Conservation (phyloP, 37 sponge, comb jelly and placozoan genomes). For the Beroe forskalii region DNA sequence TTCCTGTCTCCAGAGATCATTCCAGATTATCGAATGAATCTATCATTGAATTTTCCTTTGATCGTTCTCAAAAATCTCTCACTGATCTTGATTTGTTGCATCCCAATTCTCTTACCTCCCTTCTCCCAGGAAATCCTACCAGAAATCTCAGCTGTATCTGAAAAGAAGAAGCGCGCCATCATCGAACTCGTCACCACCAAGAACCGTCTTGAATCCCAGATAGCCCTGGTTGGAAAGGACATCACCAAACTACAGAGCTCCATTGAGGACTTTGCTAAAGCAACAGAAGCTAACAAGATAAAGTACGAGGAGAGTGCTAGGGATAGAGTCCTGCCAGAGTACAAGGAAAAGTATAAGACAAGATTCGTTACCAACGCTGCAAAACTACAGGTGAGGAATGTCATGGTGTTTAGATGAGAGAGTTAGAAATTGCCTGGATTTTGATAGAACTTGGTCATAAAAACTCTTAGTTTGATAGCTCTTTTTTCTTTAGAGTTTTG, state of each 20-base stretch:
- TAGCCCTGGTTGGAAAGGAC: constrained; percentile 24
- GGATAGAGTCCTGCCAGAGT: background rate
- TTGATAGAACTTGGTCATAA: no score
- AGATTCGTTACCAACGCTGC: constrained; percentile 15
- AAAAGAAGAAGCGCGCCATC: background rate
- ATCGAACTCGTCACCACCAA: background rate
- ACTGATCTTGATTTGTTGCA: background rate
- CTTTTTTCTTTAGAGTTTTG: no score
- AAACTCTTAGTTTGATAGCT: no score
- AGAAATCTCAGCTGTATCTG: background rate
- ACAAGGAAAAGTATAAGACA: constrained; percentile 29
- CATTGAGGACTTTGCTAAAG: constrained; percentile 33
- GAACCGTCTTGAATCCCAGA: constrained; percentile 12
- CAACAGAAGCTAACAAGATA: constrained; percentile 33
- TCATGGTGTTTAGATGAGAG: no score
- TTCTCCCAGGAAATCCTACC: constrained; percentile 23
- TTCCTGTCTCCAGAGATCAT: no score
- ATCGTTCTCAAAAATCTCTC: no score
- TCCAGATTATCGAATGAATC: no score
- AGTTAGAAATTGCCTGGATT: no score
- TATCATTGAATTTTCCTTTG: no score
- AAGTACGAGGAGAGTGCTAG: background rate
- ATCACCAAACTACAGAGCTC: background rate
- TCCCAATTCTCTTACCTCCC: background rate
- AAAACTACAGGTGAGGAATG: no score